These are phyloP conservation scores for Bergia puertoricense DNA, from an alignment of 92 coral and sea anemone species.

Conservation along the genomic window DNA sequence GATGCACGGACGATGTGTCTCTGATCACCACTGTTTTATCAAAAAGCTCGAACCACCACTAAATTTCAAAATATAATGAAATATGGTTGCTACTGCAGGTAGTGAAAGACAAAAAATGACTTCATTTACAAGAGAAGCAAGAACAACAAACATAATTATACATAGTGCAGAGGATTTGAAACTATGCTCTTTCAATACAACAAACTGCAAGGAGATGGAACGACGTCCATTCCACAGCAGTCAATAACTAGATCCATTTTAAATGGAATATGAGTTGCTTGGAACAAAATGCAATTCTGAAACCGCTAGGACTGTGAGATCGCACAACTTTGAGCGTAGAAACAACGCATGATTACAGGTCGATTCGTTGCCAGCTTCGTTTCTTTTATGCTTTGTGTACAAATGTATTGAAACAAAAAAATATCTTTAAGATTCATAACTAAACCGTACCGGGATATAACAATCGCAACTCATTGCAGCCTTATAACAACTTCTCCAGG, in stretches of 20 bases:
- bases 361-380: conserved; percentile 37
- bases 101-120: background rate
- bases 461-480: background rate
- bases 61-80: background rate
- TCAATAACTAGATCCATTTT: background rate
- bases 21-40: background rate
- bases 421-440: conserved; percentile 4
- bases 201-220: background rate
- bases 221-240: background rate
- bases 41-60: background rate
- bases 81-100: background rate
- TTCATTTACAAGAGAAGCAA: background rate
- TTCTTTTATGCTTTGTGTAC: conserved; percentile 29
- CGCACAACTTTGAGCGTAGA: background rate
- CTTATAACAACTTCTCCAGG: background rate
- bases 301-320: background rate
- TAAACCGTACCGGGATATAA: background rate
- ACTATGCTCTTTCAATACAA: background rate
- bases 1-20: too few species aligned
- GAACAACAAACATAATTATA: background rate
- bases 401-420: conserved; percentile 14
- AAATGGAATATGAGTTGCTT: background rate
- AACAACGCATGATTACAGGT: background rate
- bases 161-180: background rate
- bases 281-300: background rate